Base-by-base conservation (phyloP, 2,888 invertebrate species). In the Cinara cedri region DNA sequence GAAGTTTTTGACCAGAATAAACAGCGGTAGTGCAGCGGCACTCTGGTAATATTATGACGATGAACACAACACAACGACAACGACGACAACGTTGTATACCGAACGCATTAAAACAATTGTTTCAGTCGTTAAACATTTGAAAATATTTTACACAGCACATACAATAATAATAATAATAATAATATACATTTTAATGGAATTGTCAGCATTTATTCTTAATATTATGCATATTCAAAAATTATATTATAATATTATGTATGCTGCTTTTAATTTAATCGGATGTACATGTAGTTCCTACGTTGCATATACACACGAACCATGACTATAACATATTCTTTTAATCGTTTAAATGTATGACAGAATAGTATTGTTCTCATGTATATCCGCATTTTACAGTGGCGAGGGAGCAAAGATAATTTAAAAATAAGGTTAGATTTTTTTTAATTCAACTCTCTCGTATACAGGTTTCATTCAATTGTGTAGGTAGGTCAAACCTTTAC, bases 1-100 rank as follows among this genome's bases (percentile, higher is more conserved):
- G 19, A 72, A 72, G 60, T 72, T 72, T 72, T 19, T 26, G 26
- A 62, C 72, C 72, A 60, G 19, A 62, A 72, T 72, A 72, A 72
- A 72, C 72, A 60, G 19, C 46, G 26, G 44, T 26, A 72, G 60
- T 72, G 72, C 34, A 6, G 34, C 34, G 34, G 34, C 34, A 62
- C 60, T 72, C 60, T n/a, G 60, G 49, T 72, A 60, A 72, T 62
- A 60, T 60, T 62, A 46, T 26, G 46, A 60, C 62, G 72, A 72
- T 62, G 72, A 72, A 62, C 72, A 72, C 49, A 16, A 19, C 54
- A 70, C 26, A 55, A 54, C 70, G 19, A 55, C 6, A 34, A 34
- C 34, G 6, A 34, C 6, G 6, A 34, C 34, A 34, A 63, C 44
- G 44, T 46, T 46, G 13, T 46, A 46, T 46, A 13, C 16, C 24